Base-by-base conservation (phyloP, 2,113 vertebrate genomes). In the Gracilinanus agilis region DNA sequence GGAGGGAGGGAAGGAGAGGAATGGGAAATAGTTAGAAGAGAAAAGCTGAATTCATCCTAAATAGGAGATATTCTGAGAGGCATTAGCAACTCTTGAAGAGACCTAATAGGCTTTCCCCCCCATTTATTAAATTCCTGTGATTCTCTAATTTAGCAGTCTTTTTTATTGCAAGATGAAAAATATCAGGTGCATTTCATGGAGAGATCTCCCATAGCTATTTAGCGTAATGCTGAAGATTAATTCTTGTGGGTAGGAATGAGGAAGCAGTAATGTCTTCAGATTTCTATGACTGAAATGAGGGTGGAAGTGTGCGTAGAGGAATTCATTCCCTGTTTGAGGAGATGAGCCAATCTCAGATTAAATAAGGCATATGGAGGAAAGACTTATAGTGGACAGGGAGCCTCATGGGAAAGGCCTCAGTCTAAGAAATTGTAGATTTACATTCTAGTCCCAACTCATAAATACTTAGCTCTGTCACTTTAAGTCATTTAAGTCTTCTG, bases 91-190 rank as follows among this genome's bases (percentile, higher is more conserved):
- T 97, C 90, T 61, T 75, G 83, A 91, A 93, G 95, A 95, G 96
- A 97, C 95, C 95, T 93, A 97, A 96, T 92, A 96, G 89, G n/a
- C 94, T 94, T 92, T 93, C 53, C 91, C 83, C 83, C 54, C 90
- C 55, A 90, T 96, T 88, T 97, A 95, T 95, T 96, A 95, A 54
- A 93, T 96, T 40, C 95, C 96, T 92, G 21, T 94, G 94, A 96
- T 93, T 90, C 61, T 92, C 75, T 95, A 94, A 96, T 95, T 94
- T 90, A 56, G 21, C 49, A 94, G 55, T 56, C 92, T 93, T 97
- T 96, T 75, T 94, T 90, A 24, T n/a, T 53, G 75, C n/a, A 95
- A 94, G 40, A 93, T 95, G 61, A 61, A 91, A 91, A 67, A 54
- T 34, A 89, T 95, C 58, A 89, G 95, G 94, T 94, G 10, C 44